Conservation (phyloP, 1,140 invertebrate genomes). For the Phymorhynchus buccinoides region DNA sequence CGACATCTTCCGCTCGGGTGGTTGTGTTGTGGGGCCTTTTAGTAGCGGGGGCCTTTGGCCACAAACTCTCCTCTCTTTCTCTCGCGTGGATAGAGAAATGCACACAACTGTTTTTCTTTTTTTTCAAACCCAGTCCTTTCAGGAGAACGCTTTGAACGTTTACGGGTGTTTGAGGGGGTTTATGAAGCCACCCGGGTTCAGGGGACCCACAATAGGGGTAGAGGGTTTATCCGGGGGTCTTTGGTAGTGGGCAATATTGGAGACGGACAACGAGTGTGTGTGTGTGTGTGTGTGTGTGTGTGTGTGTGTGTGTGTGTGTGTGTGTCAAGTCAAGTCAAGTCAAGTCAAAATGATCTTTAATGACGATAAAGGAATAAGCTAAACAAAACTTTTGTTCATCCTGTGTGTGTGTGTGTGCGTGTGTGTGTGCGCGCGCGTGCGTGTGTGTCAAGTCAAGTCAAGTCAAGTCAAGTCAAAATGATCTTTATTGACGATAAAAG, state of each 20-base stretch:
- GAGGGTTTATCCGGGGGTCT: not conserved
- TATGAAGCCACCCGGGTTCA: slow-evolving; percentile 1
- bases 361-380: too few species aligned
- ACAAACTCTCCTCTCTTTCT: not conserved
- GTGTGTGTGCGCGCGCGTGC: slow-evolving; percentile 7
- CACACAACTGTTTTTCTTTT: too few species aligned
- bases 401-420: slow-evolving; percentile 21
- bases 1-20: not conserved
- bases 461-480: too few species aligned
- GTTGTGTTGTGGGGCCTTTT: not conserved
- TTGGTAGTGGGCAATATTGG: not conserved
- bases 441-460: too few species aligned
- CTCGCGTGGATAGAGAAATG: not conserved
- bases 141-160: not conserved
- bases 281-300: slow-evolving; percentile 14
- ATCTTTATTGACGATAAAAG: too few species aligned
- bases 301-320: not conserved
- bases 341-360: too few species aligned
- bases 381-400: too few species aligned
- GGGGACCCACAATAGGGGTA: not conserved
- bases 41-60: not conserved
- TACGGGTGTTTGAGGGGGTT: slow-evolving; percentile 1
- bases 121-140: not conserved
- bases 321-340: not conserved
- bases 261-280: not conserved